Percentiles rank a stretch among this genome's conserved stretches.
These are phyloP conservation scores for Pseudomyrmex flavicornis DNA, from an alignment of 1,140 invertebrate genomes.

Conservation along the genomic window DNA sequence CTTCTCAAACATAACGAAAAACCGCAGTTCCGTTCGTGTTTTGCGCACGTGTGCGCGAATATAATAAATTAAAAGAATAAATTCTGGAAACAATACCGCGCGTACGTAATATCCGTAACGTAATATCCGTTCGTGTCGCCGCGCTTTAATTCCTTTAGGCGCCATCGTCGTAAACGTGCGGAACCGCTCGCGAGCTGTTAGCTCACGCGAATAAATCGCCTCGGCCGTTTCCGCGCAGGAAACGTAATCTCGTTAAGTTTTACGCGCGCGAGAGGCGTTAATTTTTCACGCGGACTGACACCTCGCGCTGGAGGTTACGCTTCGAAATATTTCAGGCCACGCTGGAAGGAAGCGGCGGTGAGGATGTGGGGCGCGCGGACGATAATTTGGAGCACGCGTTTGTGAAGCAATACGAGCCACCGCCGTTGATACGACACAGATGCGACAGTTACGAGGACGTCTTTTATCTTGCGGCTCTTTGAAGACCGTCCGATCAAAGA, in stretches of 20 bases:
- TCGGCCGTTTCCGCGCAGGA: constrained; percentile 30
- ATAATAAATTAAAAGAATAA: constrained; percentile 22
- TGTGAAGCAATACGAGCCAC: constrained; percentile 15
- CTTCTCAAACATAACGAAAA: neutral
- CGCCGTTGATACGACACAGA: constrained; percentile 59
- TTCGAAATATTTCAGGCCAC: constrained; percentile 47
- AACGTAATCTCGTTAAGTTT: constrained; percentile 57
- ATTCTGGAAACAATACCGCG: constrained; percentile 22
- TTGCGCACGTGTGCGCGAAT: neutral
- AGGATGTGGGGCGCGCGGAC: neutral
- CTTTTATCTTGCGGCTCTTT: constrained; percentile 63
- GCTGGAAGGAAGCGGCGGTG: neutral
- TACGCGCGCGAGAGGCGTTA: constrained; percentile 52
- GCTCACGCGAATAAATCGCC: constrained; percentile 48
- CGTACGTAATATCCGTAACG: constrained; percentile 51
- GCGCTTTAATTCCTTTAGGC: constrained; percentile 34
- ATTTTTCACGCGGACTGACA: constrained; percentile 53
- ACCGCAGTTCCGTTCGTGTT: neutral
- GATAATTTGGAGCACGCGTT: constrained; percentile 29
- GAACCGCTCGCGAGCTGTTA: constrained; percentile 30
- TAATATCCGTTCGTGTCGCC: constrained; percentile 49
- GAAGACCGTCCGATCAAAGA: constrained; percentile 60
- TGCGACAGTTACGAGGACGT: constrained; percentile 60
- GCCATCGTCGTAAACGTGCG: constrained; percentile 31
- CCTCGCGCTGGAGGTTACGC: constrained; percentile 32